These are phyloP conservation scores for Aleiodes leptofemur DNA, from an alignment of 2,888 invertebrate genomes.

Conservation along the genomic window DNA sequence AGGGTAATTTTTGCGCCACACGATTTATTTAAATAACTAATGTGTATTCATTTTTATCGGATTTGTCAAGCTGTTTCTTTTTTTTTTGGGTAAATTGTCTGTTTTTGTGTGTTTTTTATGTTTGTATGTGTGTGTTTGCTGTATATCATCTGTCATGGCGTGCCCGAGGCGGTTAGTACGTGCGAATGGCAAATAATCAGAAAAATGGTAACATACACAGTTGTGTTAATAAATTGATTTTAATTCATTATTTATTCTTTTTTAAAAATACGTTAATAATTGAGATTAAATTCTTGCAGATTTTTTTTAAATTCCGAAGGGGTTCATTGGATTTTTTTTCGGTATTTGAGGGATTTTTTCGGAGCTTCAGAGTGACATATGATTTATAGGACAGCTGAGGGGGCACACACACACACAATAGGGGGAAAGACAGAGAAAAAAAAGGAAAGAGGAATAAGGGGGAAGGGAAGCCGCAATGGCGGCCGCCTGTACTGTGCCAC, in stretches of 20 bases:
- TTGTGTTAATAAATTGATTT: constrained; percentile 13
- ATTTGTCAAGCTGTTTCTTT: constrained; percentile 57
- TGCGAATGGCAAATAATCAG: constrained; percentile 7
- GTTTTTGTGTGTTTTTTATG: not conserved
- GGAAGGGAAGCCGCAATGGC: constrained; percentile 63
- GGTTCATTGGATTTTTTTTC: not conserved
- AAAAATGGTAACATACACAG: not conserved
- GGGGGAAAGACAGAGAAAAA: constrained; percentile 28
- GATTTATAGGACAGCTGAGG: constrained; percentile 45
- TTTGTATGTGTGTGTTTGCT: constrained; percentile 64
- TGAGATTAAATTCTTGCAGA: not conserved
- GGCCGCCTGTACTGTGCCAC: constrained; percentile 69
- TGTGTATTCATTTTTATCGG: constrained; percentile 6
- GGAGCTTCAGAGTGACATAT: constrained; percentile 34
- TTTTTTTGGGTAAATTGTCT: too few species aligned
- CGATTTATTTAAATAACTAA: not conserved
- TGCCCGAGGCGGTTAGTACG: constrained; percentile 52
- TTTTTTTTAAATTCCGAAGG: not conserved
- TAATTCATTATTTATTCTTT: constrained; percentile 14
- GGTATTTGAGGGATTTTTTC: not conserved
- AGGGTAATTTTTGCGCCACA: too few species aligned
- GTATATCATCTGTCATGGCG: constrained; percentile 72
- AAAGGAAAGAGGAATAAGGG: not conserved
- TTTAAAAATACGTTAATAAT: not conserved
- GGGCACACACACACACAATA: not conserved